Conservation (phyloP, 2,113 vertebrate species). For the Psephotus haematonotus region DNA sequence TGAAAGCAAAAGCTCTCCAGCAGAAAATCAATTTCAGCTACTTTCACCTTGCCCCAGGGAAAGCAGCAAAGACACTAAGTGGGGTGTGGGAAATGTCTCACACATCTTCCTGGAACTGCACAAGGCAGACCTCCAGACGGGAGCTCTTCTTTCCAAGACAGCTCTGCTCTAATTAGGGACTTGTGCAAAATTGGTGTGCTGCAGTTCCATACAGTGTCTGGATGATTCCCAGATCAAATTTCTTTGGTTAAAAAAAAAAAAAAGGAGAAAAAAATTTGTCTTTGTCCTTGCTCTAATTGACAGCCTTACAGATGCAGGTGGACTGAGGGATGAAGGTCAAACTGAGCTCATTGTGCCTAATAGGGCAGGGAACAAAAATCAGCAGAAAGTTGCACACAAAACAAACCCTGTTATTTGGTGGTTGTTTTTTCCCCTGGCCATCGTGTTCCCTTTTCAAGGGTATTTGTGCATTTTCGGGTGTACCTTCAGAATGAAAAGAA, state of each 20-base stretch:
- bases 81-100: conserved; percentile 43
- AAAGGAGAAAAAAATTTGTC: not conserved
- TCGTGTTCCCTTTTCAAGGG: not conserved
- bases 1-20: conserved; percentile 54
- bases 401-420: not conserved
- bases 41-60: conserved; percentile 64
- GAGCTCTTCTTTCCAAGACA: conserved; percentile 53
- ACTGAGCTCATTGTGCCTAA: not conserved
- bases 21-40: conserved; percentile 70
- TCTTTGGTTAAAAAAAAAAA: not conserved
- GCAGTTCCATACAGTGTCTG: conserved; percentile 18
- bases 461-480: not conserved
- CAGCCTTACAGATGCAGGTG: conserved; percentile 40
- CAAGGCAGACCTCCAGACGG: conserved; percentile 42
- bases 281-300: conserved; percentile 38
- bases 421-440: not conserved
- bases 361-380: not conserved
- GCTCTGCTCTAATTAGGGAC: conserved; percentile 55
- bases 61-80: conserved; percentile 37
- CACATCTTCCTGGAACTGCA: conserved; percentile 15
- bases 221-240: conserved; percentile 62
- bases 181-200: conserved; percentile 36
- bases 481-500: not conserved
- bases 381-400: not conserved
- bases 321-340: conserved; percentile 53